These are phyloP conservation scores for Drosophila lacicola DNA, from an alignment of 2,888 invertebrate species.

Conservation along the genomic window DNA sequence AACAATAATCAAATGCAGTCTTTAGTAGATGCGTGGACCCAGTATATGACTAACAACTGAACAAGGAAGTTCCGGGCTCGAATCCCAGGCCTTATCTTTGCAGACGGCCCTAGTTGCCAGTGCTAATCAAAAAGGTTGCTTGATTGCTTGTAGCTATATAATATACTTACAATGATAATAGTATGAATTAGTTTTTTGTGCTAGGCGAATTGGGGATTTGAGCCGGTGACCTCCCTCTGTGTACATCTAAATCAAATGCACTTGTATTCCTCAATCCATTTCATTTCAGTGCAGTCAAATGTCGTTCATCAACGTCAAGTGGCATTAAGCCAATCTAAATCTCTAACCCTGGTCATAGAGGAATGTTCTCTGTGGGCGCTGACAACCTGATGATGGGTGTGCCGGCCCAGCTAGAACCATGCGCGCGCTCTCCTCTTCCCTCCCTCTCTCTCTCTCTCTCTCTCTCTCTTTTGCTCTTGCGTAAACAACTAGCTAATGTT, in stretches of 20 bases:
- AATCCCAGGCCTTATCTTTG: no score
- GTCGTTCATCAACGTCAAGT: slow-evolving; percentile 73
- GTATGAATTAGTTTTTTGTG: slow-evolving; percentile 12
- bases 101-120: no score
- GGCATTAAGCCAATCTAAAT: slow-evolving; percentile 72
- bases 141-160: background rate
- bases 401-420: slow-evolving; percentile 12
- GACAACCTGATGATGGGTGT: slow-evolving; percentile 40
- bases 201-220: slow-evolving; percentile 26
- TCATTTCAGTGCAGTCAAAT: slow-evolving; percentile 38
- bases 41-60: no score
- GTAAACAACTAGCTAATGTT: slow-evolving; percentile 35
- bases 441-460: background rate
- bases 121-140: background rate
- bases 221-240: slow-evolving; percentile 16
- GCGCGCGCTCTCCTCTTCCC: background rate
- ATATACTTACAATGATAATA: background rate
- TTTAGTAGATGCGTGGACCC: no score
- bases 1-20: background rate
- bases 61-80: no score
- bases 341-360: slow-evolving; percentile 32
- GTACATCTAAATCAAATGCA: slow-evolving; percentile 44
- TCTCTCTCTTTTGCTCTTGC: slow-evolving; percentile 9
- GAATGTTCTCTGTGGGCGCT: slow-evolving; percentile 42
- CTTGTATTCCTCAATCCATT: slow-evolving; percentile 20